Base-by-base conservation (phyloP, 2,113 vertebrate species). In the Setophaga coronata region DNA sequence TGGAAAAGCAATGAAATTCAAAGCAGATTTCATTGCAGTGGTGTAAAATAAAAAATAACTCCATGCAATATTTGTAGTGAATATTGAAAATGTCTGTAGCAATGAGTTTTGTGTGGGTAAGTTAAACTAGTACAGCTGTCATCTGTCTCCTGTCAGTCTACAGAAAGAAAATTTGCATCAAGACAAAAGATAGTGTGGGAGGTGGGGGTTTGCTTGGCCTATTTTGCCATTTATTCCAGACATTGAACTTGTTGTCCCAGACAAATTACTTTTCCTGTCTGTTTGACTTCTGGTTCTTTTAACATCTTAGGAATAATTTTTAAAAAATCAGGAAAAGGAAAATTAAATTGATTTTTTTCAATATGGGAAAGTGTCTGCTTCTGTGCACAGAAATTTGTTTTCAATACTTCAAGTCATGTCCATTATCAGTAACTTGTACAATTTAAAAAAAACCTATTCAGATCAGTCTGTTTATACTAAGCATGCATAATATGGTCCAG, bases 261-360 rank as follows among this genome's bases (percentile, higher is more conserved):
- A 90, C 82, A 92, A 57, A 97, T 80, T 73, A 71, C 47, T 90
- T 70, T 97, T 93, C 85, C 74, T 96, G 74, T 90, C 73, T 94
- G 2, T 80, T 78, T 90, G 65, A 69, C 70, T 96, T 79, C 43
- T 70, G 57, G 21, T 72, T 87, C 53, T 87, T 89, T 89, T 31
- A 66, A 40, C 12, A 36, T 69, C 6, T 38, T 67, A 67, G 33
- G 25, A 58, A 69, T 57, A 31, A 54, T 36, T 25, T 2, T 4
- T 18, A 24, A 23, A 29, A 40, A 45, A 9, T 36, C 51, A 88
- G 56, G 53, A 77, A 86, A 70, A 66, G 21, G 28, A 72, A 80
- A 72, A 57, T 12, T 8, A 31, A 18, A 25, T n/a, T 43, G 2
- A 13, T 69, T 89, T 81, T 58, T 60, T 89, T 5, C 34, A 33